Evolutionary conservation across 2,113 vertebrate genomes (phyloP).

Genomic region (Sylvietta virens): DNA sequence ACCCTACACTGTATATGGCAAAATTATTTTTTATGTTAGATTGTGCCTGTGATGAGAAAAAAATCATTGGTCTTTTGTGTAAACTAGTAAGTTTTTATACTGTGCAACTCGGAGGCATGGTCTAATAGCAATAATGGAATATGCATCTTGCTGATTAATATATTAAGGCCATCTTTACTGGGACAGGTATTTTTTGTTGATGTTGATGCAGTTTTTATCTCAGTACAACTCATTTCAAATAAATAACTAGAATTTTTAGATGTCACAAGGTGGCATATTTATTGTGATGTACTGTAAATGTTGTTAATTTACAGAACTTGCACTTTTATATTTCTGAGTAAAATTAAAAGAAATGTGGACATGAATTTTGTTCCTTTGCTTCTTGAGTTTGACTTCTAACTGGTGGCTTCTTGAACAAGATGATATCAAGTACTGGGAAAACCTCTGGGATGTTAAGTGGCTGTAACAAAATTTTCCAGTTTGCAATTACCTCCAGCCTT

Average conservation of each 20-base stretch:
- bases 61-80: slow-evolving; percentile 60
- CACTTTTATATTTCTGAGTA: slow-evolving; percentile 70
- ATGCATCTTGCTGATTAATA: slow-evolving; percentile 58
- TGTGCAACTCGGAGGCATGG: slow-evolving; percentile 65
- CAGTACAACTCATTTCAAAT: slow-evolving; percentile 24
- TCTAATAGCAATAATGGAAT: slow-evolving; percentile 71
- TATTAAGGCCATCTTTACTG: slow-evolving; percentile 47
- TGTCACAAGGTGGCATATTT: slow-evolving; percentile 64
- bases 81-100: slow-evolving; percentile 57
- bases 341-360: slow-evolving; percentile 34
- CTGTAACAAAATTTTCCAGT: background rate
- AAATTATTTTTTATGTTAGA: slow-evolving; percentile 69
- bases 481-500: background rate
- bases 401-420: background rate
- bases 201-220: slow-evolving; percentile 62
- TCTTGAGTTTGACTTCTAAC: background rate
- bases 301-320: slow-evolving; percentile 65
- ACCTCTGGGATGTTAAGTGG: background rate
- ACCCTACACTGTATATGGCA: slow-evolving; percentile 37
- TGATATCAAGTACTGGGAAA: background rate
- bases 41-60: slow-evolving; percentile 70
- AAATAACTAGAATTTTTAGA: slow-evolving; percentile 55
- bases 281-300: slow-evolving; percentile 64
- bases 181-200: slow-evolving; percentile 62
- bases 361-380: background rate